Conservation (phyloP, 2,888 invertebrate species). For the Tribolium freemani region DNA sequence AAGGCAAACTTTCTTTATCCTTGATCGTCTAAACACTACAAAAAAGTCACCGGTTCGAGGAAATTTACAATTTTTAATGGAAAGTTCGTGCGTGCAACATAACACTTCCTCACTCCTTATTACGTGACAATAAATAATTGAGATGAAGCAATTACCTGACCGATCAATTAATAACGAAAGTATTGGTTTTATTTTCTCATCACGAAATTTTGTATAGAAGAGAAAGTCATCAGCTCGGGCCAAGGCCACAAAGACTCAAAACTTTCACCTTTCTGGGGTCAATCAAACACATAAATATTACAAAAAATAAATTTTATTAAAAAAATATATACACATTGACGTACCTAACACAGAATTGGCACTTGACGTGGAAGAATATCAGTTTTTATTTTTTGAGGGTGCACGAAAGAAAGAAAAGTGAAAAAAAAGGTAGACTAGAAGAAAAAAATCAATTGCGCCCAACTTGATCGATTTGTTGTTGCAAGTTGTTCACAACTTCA, state of each 20-base stretch:
- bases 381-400: constrained; percentile 29
- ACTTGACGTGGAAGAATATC: constrained; percentile 43
- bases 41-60: neutral
- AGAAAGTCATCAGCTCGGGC: constrained; percentile 29
- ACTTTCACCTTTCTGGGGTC: constrained; percentile 13
- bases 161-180: neutral
- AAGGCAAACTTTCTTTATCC: neutral
- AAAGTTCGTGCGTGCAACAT: neutral
- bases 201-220: constrained; percentile 8
- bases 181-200: neutral
- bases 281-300: neutral
- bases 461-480: constrained; percentile 87
- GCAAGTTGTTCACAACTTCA: constrained; percentile 90
- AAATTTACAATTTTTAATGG: neutral
- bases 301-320: constrained; percentile 18
- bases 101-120: neutral
- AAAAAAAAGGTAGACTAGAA: constrained; percentile 26
- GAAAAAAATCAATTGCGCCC: constrained; percentile 73
- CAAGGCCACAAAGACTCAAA: constrained; percentile 22
- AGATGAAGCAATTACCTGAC: neutral
- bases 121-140: neutral
- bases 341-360: constrained; percentile 34
- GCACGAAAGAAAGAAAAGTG: constrained; percentile 1
- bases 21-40: neutral
- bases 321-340: constrained; percentile 25